phyloP scores from a whole-genome alignment of 35 echinoderm and acorn worm genomes.

The Heliocidaris tuberculata region DNA sequence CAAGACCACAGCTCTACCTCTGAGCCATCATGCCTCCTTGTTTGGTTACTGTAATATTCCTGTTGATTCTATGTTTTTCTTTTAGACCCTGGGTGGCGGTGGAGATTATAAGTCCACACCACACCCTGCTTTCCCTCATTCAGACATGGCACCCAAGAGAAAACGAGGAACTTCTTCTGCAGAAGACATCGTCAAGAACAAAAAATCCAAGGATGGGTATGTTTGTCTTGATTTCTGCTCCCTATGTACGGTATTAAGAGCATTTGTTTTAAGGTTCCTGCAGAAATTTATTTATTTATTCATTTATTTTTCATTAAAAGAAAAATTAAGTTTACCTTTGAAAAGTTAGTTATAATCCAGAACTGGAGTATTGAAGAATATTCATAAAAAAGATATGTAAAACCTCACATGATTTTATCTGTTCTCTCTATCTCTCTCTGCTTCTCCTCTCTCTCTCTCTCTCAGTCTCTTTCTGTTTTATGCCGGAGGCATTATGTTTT shows the following conservation, averaged over 20 bases:
- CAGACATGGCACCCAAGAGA: constrained; percentile 76
- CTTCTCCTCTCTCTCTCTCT: not conserved
- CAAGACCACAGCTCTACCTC: too few species aligned
- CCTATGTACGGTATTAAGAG: not conserved
- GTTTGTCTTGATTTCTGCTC: not conserved
- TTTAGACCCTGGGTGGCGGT: constrained; percentile 26
- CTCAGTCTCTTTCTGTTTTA: too few species aligned
- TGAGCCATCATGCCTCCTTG: too few species aligned
- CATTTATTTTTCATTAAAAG: not conserved
- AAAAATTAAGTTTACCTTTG: too few species aligned
- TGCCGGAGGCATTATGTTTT: too few species aligned
- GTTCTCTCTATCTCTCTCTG: not conserved
- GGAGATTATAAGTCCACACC: constrained; percentile 24
- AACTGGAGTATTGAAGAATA: not conserved
- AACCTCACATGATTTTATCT: not conserved
- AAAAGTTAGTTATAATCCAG: not conserved
- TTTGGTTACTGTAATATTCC: too few species aligned
- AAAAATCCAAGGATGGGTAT: constrained; percentile 69
- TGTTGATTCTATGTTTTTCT: not conserved
- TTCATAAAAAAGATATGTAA: too few species aligned
- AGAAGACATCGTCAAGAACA: constrained; percentile 67
- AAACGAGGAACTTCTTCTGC: constrained; percentile 65
- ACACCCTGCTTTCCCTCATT: constrained; percentile 17
- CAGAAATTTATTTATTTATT: not conserved
- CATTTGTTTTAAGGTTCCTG: too few species aligned